These are phyloP conservation scores for Tachyglossus aculeatus DNA, from an alignment of 2,797 vertebrate species.

Conservation along the genomic window DNA sequence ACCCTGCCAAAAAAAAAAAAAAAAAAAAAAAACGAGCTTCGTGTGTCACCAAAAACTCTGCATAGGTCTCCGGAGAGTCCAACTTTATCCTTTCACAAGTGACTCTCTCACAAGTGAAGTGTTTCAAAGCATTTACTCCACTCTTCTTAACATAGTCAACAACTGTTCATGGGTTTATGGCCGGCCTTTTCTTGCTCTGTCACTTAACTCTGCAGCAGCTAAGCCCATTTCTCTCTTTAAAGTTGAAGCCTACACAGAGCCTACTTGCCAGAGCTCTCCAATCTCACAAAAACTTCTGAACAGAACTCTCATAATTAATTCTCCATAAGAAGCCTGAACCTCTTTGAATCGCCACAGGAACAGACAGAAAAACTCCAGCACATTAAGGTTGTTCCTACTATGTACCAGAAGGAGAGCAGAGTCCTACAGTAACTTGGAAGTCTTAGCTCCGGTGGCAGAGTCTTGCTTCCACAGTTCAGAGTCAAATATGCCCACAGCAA, in stretches of 20 bases:
- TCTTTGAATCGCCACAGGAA: conserved; percentile 28
- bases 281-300: conserved; percentile 52
- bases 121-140: conserved; percentile 30
- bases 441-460: conserved; percentile 26
- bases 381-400: conserved; percentile 13
- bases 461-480: conserved; percentile 22
- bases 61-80: background rate
- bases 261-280: conserved; percentile 30
- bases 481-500: conserved; percentile 30
- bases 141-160: conserved; percentile 4
- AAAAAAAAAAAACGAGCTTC: background rate
- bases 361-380: conserved; percentile 13
- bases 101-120: background rate
- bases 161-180: background rate
- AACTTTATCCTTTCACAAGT: background rate
- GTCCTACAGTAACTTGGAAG: conserved; percentile 33
- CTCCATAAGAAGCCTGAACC: conserved; percentile 49
- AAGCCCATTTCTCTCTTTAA: conserved; percentile 18
- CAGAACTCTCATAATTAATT: conserved; percentile 46
- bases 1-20: no score
- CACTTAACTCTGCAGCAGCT: conserved; percentile 15
- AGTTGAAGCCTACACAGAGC: conserved; percentile 17
- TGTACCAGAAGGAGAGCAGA: conserved; percentile 27
- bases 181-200: background rate
- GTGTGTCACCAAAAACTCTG: background rate